Base-by-base conservation (phyloP, 2,888 invertebrate species). In the Marronus borbonicus region DNA sequence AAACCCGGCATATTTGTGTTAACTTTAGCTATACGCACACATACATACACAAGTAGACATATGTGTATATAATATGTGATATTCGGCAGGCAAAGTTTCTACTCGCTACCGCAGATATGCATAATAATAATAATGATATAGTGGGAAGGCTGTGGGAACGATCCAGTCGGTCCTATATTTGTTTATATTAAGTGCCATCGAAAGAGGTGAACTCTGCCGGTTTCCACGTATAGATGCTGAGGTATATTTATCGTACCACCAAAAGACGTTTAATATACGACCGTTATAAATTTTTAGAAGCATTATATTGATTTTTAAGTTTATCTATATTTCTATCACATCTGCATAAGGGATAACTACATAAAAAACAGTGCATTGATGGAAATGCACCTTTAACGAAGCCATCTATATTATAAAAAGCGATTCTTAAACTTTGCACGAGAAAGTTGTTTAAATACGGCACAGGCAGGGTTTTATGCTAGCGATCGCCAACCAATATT, bases 131-230 rank as follows among this genome's bases (percentile, higher is more conserved):
- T 60, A 49, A 24, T 68, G 44, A 44, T 39, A 44, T 17, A 49
- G 44, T 68, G 44, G 44, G 66, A 44, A 49, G 49, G 10, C 49
- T 49, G 49, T 68, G 66, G 66, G 66, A 68, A 68, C 66, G 28
- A 68, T 17, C 49, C 66, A 68, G 49, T 44, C 49, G 49, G 66
- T 12, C 66, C 49, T 44, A 24, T 68, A 68, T 68, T 68, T 68
- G 66, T 68, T 49, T 68, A 68, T 68, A 68, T 49, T 68, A 68
- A 49, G 66, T 68, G 66, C 44, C 66, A 44, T 68, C 66, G 44
- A 68, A 68, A 68, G 66, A 50, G 66, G 49, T 68, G 66, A 68
- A 68, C 66, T 68, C 52, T 17, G 44, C 44, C 52, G 52, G 24
- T 28, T 60, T 60, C 60, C 55, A 55, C 17, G 20, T 36, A 36